These are phyloP conservation scores for Labia minor DNA, from an alignment of 2,888 invertebrate genomes.

Conservation along the genomic window DNA sequence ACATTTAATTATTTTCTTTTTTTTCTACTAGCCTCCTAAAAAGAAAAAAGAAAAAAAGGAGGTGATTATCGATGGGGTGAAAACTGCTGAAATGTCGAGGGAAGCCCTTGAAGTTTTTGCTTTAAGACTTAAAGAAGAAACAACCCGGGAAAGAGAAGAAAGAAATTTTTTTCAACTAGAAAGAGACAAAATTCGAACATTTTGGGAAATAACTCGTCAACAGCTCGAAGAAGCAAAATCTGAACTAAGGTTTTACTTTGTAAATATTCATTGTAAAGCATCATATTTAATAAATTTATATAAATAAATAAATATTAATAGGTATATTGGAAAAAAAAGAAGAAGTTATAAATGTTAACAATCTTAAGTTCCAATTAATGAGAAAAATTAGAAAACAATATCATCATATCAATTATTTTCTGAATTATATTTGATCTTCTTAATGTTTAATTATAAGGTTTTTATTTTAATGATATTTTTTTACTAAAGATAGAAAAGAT, in stretches of 20 bases:
- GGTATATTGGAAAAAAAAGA: too few relatives aligned
- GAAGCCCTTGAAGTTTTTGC: constrained; percentile 88
- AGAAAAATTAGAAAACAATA: too few relatives aligned
- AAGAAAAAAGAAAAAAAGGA: constrained; percentile 25
- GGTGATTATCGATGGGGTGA: constrained; percentile 71
- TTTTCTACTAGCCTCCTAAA: constrained; percentile 25
- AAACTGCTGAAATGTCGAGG: constrained; percentile 82
- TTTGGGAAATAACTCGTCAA: constrained; percentile 89
- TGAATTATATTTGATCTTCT: too few relatives aligned
- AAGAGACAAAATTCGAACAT: constrained; percentile 83
- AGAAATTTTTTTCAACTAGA: constrained; percentile 91
- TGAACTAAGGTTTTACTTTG: constrained; percentile 43
- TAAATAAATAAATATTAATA: too few relatives aligned
- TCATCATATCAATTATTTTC: too few relatives aligned
- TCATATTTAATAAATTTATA: too few relatives aligned
- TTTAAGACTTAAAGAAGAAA: constrained; percentile 72
- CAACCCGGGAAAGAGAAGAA: constrained; percentile 89
- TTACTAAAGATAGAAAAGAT: too few relatives aligned
- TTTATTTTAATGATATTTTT: too few relatives aligned
- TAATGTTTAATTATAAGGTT: too few relatives aligned
- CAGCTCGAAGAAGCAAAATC: constrained; percentile 78
- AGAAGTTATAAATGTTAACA: neutral
- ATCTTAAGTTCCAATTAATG: neutral
- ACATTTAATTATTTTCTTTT: too few relatives aligned
- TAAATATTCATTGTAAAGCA: constrained; percentile 14